Conservation (phyloP, 2,113 vertebrate genomes). For the Lepus europaeus region DNA sequence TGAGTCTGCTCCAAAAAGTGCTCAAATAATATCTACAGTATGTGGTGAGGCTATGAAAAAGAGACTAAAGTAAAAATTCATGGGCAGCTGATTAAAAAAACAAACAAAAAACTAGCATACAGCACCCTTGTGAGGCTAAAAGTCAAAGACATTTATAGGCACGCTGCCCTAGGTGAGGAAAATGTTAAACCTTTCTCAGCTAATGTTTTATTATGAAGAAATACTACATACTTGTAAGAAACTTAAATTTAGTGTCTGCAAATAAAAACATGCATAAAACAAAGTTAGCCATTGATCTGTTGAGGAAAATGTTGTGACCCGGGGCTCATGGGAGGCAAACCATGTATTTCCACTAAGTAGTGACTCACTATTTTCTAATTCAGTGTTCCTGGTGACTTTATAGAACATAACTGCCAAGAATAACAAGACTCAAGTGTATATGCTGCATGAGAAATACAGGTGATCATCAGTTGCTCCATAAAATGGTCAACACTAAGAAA, state of each 20-base stretch:
- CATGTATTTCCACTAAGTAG: neutral
- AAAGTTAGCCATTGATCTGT: neutral
- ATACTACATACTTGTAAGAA: constrained; percentile 12
- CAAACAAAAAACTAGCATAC: neutral
- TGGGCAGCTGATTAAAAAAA: neutral
- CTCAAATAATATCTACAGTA: neutral
- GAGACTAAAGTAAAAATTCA: neutral
- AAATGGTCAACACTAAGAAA: neutral
- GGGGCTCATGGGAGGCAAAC: neutral
- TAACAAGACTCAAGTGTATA: neutral
- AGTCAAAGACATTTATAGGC: neutral
- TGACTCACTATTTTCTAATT: neutral
- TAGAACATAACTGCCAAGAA: neutral
- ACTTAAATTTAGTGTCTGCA: constrained; percentile 8
- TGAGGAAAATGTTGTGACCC: neutral
- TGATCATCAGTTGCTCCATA: neutral
- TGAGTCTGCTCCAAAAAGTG: neutral
- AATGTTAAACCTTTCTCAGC: neutral
- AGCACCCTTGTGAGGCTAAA: neutral
- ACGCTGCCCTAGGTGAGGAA: neutral
- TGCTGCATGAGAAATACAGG: neutral
- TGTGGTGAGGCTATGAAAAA: neutral
- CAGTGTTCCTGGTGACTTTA: neutral
- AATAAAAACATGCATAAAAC: constrained; percentile 38
- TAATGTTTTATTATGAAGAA: constrained; percentile 3